Evolutionary conservation across 2,888 invertebrate species (phyloP).

Genomic region (Lamproptera curius): DNA sequence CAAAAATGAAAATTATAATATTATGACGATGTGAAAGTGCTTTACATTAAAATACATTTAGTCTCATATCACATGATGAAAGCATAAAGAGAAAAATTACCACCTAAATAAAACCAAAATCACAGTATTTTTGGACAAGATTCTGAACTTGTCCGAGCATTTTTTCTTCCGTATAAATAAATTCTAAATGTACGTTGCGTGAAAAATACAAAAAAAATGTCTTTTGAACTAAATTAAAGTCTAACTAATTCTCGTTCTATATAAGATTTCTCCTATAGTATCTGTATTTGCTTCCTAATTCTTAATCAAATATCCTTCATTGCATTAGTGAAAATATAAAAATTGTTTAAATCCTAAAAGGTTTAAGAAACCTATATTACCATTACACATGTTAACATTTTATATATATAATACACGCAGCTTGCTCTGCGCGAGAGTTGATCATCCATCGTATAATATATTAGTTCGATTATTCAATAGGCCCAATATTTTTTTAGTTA

Average conservation of each 20-base stretch:
- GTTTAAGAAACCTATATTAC: conserved; percentile 75
- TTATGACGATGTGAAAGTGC: conserved; percentile 33
- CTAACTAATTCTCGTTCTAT: conserved; percentile 57
- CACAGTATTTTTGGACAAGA: conserved; percentile 72
- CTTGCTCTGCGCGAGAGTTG: conserved; percentile 28
- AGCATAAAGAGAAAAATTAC: conserved; percentile 67
- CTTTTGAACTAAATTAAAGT: conserved; percentile 66
- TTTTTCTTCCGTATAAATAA: conserved; percentile 68
- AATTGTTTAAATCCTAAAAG: conserved; percentile 68
- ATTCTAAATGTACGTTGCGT: conserved; percentile 59
- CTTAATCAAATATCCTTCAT: conserved; percentile 68
- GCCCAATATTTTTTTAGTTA: conserved; percentile 60
- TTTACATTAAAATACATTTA: conserved; percentile 44
- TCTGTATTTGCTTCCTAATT: conserved; percentile 52
- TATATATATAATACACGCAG: conserved; percentile 56
- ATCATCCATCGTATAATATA: conserved; percentile 34
- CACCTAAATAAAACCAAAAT: conserved; percentile 74
- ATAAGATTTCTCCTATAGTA: conserved; percentile 50
- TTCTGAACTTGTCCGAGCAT: conserved; percentile 62
- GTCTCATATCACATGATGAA: conserved; percentile 70
- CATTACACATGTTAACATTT: conserved; percentile 71
- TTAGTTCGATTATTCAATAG: conserved; percentile 67
- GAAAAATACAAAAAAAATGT: conserved; percentile 54
- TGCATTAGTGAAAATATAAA: conserved; percentile 75
- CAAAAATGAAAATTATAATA: conserved; percentile 31